Conservation (phyloP, 35 echinoderm and acorn worm species). For the Acanthaster planci region DNA sequence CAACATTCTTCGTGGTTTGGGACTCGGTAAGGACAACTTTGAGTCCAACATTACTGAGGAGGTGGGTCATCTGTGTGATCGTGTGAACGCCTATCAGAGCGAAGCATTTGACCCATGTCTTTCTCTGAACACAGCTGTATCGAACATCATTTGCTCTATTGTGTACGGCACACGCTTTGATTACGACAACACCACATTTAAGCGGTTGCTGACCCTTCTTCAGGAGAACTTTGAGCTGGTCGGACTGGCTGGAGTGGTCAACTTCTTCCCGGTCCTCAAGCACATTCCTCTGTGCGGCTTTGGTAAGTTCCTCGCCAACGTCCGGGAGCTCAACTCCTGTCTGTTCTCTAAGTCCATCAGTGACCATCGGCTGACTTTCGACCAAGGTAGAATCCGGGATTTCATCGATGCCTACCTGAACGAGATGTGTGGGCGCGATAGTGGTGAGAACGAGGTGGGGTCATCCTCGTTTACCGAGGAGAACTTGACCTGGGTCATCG, state of each 20-base stretch:
- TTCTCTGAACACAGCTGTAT: conserved; percentile 16
- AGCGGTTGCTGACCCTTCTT: background rate
- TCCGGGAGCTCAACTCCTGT: background rate
- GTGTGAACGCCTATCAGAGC: background rate
- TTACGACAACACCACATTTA: conserved; percentile 24
- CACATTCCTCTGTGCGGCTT: conserved; percentile 27
- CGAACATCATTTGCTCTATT: conserved; percentile 42
- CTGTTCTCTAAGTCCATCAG: background rate
- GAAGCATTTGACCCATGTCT: conserved; percentile 33
- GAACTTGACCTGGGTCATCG: conserved; percentile 39
- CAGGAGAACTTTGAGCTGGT: background rate
- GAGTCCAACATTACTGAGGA: conserved; percentile 37
- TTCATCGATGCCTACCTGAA: conserved; percentile 67
- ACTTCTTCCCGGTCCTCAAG: conserved; percentile 35
- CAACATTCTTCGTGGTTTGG: conserved; percentile 33
- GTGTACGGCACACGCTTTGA: conserved; percentile 40
- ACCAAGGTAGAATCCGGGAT: conserved; percentile 50
- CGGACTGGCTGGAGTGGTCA: background rate
- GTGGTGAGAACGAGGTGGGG: conserved; percentile 8
- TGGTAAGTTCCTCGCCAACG: background rate
- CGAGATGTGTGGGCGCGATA: conserved; percentile 8
- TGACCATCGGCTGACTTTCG: conserved; percentile 24
- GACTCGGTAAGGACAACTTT: conserved; percentile 31
- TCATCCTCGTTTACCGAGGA: background rate
- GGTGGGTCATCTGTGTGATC: background rate